A percentile compares a stretch with the other conserved stretches of the same genome.
phyloP scores from a whole-genome alignment of 2,888 invertebrate species.

The Zhuqinia jingwanae region DNA sequence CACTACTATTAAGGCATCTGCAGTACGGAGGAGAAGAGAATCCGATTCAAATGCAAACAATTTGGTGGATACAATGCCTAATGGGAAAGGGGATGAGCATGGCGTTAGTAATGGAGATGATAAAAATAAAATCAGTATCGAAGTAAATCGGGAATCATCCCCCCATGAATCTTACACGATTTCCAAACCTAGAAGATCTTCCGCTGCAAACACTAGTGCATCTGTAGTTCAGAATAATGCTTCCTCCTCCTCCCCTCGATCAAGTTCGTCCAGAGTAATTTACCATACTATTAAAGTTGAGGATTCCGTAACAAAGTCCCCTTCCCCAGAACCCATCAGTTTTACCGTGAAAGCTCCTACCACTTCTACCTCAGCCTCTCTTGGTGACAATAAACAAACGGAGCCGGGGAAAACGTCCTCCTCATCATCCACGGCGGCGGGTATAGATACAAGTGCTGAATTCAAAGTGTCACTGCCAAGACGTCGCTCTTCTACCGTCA shows the following conservation, averaged over 20 bases:
- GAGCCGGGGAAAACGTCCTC: neutral
- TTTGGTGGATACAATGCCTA: conserved; percentile 54
- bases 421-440: neutral
- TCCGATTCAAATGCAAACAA: conserved; percentile 73
- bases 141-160: conserved; percentile 67
- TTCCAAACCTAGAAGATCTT: conserved; percentile 61
- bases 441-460: conserved; percentile 71
- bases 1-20: conserved; percentile 33
- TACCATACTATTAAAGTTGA: conserved; percentile 73
- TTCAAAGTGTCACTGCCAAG: conserved; percentile 73
- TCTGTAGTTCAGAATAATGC: neutral
- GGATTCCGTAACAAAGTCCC: conserved; percentile 51
- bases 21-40: conserved; percentile 49
- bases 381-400: conserved; percentile 24
- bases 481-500: conserved; percentile 59
- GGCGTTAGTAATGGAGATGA: conserved; percentile 25
- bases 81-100: conserved; percentile 33
- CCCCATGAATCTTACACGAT: conserved; percentile 64
- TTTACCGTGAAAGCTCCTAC: conserved; percentile 63
- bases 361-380: conserved; percentile 20
- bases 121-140: conserved; percentile 50
- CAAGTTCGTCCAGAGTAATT: conserved; percentile 68
- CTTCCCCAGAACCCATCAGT: conserved; percentile 71
- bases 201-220: conserved; percentile 8
- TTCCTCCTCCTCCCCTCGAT: conserved; percentile 26